Conservation (phyloP, 1,140 invertebrate species). For the Drosophila teissieri region DNA sequence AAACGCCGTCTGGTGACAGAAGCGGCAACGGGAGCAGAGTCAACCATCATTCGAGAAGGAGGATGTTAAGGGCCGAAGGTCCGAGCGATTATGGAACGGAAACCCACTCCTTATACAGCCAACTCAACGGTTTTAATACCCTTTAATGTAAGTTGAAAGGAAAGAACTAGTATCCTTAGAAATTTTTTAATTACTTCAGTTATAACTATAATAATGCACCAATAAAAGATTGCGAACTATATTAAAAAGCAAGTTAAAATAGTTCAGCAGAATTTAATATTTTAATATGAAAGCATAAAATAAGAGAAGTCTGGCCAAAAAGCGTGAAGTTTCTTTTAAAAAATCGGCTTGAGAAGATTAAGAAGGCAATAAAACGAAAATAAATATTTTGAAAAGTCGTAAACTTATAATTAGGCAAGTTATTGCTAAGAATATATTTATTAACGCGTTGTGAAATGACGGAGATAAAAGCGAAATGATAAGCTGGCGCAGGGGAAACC, state of each 20-base stretch:
- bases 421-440: constrained; percentile 60
- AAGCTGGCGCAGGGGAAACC: constrained; percentile 7
- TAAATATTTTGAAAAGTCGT: constrained; percentile 54
- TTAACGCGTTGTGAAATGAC: constrained; percentile 23
- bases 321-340: too few species aligned
- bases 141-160: not conserved
- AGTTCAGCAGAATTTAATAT: too few species aligned
- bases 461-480: constrained; percentile 53
- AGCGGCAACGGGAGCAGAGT: constrained; percentile 33
- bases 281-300: too few species aligned
- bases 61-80: not conserved
- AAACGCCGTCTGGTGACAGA: constrained; percentile 50
- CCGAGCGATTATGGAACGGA: constrained; percentile 3
- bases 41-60: constrained; percentile 6
- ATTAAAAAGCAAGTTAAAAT: too few species aligned
- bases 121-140: not conserved
- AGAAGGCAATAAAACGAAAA: constrained; percentile 32
- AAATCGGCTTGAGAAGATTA: not conserved
- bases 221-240: too few species aligned
- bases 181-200: too few species aligned
- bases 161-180: too few species aligned
- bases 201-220: too few species aligned
- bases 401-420: constrained; percentile 68
- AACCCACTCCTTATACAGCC: not conserved
- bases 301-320: too few species aligned